Evolutionary conservation across 2,797 vertebrate species (phyloP).

Genomic region (Enteromius argenteus): DNA sequence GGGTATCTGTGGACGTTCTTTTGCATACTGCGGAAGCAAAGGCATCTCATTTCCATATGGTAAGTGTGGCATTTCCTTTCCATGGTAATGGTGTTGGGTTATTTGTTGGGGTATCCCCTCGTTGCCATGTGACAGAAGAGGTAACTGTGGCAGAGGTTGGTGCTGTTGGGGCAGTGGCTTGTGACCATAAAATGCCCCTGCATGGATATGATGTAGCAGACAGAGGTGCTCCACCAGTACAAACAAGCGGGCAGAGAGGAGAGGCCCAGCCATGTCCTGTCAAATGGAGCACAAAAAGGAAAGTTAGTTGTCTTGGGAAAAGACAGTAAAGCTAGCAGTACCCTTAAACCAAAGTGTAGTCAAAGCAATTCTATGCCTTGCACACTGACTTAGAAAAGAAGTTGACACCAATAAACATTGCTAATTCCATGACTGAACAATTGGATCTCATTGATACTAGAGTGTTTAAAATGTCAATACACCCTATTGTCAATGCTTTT

Average conservation of each 20-base stretch:
- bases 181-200: slow-evolving; percentile 90
- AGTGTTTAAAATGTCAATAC: neutral
- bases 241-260: slow-evolving; percentile 73
- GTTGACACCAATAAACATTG: neutral
- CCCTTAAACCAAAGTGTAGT: neutral
- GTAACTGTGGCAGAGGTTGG: slow-evolving; percentile 88
- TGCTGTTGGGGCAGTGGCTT: slow-evolving; percentile 89
- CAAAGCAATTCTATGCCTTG: neutral
- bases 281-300: slow-evolving; percentile 18
- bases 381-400: slow-evolving; percentile 7
- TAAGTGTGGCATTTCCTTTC: slow-evolving; percentile 88
- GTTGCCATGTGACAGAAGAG: slow-evolving; percentile 83
- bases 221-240: slow-evolving; percentile 77
- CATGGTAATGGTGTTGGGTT: slow-evolving; percentile 84
- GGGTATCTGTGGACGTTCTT: slow-evolving; percentile 88
- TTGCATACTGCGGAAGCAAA: slow-evolving; percentile 85
- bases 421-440: neutral
- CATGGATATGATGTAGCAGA: slow-evolving; percentile 74
- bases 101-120: slow-evolving; percentile 84
- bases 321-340: neutral
- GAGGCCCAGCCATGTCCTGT: slow-evolving; percentile 76
- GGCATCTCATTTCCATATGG: slow-evolving; percentile 85
- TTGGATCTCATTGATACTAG: neutral
- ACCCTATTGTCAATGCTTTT: neutral
- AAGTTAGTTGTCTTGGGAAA: neutral